These are phyloP conservation scores for Huso huso DNA, from an alignment of 2,797 vertebrate genomes.

Conservation along the genomic window DNA sequence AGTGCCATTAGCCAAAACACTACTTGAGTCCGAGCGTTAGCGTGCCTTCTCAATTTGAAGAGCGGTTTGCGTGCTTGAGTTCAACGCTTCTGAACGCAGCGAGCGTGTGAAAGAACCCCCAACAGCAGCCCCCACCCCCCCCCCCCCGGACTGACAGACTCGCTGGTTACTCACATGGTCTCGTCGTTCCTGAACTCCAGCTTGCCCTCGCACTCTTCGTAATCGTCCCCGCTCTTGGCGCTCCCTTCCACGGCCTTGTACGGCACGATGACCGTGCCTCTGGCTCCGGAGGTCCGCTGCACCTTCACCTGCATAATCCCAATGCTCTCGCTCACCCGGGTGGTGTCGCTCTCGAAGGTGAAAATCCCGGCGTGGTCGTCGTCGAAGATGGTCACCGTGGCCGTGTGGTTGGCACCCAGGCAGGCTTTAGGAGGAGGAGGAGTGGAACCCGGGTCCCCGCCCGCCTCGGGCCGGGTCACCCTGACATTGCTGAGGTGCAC, in stretches of 20 bases:
- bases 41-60: too few relatives aligned
- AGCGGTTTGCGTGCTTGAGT: background rate
- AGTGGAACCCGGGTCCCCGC: constrained; percentile 40
- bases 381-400: constrained; percentile 76
- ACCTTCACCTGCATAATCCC: constrained; percentile 60
- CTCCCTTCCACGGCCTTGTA: constrained; percentile 62
- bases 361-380: constrained; percentile 80
- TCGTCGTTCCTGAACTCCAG: constrained; percentile 77
- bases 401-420: constrained; percentile 63
- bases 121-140: constrained; percentile 47
- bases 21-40: too few relatives aligned
- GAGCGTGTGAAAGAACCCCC: constrained; percentile 21
- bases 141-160: constrained; percentile 19
- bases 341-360: constrained; percentile 58
- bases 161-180: constrained; percentile 63
- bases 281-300: constrained; percentile 59
- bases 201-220: constrained; percentile 60
- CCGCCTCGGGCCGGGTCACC: constrained; percentile 33
- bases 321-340: constrained; percentile 63
- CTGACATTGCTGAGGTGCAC: constrained; percentile 71
- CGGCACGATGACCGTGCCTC: constrained; percentile 60
- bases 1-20: too few relatives aligned
- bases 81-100: constrained; percentile 32
- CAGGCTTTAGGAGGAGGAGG: constrained; percentile 48
- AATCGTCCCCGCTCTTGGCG: constrained; percentile 68